Percentiles rank a stretch among this genome's conserved stretches.
Conservation (phyloP, 1,140 invertebrate species). For the Battus philenor region DNA sequence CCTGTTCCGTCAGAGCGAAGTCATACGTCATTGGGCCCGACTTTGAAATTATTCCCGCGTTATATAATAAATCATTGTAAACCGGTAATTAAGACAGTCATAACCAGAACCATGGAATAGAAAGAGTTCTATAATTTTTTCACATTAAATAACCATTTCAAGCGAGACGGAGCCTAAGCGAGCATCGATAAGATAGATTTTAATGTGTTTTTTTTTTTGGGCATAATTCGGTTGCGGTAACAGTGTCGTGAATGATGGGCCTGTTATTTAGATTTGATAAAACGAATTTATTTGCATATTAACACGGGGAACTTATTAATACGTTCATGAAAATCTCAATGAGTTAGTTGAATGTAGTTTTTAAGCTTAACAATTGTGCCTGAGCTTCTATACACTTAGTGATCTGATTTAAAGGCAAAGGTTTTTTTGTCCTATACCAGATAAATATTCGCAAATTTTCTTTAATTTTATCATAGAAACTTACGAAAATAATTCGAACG, state of each 20-base stretch:
- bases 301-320: no score
- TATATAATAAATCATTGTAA: constrained; percentile 74
- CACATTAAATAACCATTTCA: constrained; percentile 72
- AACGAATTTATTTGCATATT: constrained; percentile 3
- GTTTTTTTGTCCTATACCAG: no score
- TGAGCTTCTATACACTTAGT: no score
- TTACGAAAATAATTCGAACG: no score
- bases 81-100: constrained; percentile 71
- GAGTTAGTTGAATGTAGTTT: no score
- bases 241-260: constrained; percentile 19
- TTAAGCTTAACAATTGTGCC: no score
- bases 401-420: no score
- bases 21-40: constrained; percentile 61
- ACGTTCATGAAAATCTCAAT: no score
- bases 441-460: no score
- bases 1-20: constrained; percentile 51
- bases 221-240: constrained; percentile 15
- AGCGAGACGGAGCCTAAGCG: constrained; percentile 45
- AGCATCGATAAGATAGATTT: constrained; percentile 56
- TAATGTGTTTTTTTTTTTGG: constrained; percentile 30
- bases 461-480: no score
- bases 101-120: constrained; percentile 61
- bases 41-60: constrained; percentile 66
- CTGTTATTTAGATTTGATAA: constrained; percentile 12
- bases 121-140: constrained; percentile 64